Conservation (phyloP, 2,797 vertebrate species). For the Pachyuromys duprasi region DNA sequence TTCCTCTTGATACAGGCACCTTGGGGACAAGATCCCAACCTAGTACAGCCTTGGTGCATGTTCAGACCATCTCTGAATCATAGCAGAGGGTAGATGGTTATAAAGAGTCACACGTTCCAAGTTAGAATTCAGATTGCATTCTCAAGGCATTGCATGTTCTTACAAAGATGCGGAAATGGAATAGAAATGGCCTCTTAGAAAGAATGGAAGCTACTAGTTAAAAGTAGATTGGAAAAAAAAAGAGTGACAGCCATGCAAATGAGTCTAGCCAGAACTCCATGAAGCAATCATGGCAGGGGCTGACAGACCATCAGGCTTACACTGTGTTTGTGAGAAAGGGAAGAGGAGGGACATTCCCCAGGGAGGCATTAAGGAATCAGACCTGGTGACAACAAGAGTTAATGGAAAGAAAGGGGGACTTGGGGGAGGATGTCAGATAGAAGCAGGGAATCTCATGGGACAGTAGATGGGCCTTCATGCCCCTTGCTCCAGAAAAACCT, state of each 20-base stretch:
- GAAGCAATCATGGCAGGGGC: neutral
- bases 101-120: neutral
- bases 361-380: neutral
- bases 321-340: neutral
- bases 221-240: neutral
- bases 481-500: neutral
- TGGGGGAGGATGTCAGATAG: neutral
- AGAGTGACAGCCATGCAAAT: neutral
- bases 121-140: neutral
- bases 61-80: neutral
- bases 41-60: neutral
- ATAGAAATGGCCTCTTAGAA: neutral
- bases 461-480: too few species aligned
- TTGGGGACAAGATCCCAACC: neutral
- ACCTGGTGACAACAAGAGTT: neutral
- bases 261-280: neutral
- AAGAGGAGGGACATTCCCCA: neutral
- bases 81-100: neutral
- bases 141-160: neutral
- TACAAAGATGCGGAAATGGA: neutral
- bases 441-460: neutral
- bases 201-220: neutral
- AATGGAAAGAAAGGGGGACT: neutral
- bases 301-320: neutral
- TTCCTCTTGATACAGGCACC: neutral